Percentiles rank a stretch among this genome's conserved stretches.
phyloP scores from a whole-genome alignment of 2,888 invertebrate species.

The Luffia ferchaultella region DNA sequence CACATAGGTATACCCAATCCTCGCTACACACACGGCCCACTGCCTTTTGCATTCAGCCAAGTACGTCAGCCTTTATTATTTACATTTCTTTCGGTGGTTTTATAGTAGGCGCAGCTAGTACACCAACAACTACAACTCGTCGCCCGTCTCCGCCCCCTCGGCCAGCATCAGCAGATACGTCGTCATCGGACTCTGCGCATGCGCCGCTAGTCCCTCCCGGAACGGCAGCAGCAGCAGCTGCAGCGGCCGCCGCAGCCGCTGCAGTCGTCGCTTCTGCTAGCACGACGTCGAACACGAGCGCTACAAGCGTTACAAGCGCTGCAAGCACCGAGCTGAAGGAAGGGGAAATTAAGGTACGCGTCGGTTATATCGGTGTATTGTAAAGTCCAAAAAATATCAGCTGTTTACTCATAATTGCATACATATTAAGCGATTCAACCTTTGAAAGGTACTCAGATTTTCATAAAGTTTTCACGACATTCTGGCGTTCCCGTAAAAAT shows the following conservation, averaged over 20 bases:
- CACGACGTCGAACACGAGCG: conserved; percentile 16
- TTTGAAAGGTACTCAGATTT: too few relatives aligned
- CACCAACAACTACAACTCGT: conserved; percentile 17
- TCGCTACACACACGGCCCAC: too few relatives aligned
- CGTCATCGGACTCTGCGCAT: conserved; percentile 59
- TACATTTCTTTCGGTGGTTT: too few relatives aligned
- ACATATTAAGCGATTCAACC: too few relatives aligned
- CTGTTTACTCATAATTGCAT: too few relatives aligned
- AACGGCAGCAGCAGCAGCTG: conserved; percentile 24
- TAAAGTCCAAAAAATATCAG: too few relatives aligned
- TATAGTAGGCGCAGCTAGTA: background rate
- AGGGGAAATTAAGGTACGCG: conserved; percentile 3
- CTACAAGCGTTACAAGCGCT: conserved; percentile 8
- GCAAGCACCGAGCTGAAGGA: conserved; percentile 7
- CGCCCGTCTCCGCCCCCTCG: conserved; percentile 49
- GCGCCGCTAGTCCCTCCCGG: conserved; percentile 39
- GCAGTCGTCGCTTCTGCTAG: conserved; percentile 7
- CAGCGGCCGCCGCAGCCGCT: conserved; percentile 19
- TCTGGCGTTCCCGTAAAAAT: too few relatives aligned
- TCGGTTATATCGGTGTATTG: too few relatives aligned
- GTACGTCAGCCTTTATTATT: too few relatives aligned
- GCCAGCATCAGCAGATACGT: conserved; percentile 63
- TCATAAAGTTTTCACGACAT: too few relatives aligned
- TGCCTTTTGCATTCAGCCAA: too few relatives aligned
- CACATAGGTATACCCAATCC: too few relatives aligned